Conservation (phyloP, 2,113 vertebrate species). For the Paralichthys olivaceus region DNA sequence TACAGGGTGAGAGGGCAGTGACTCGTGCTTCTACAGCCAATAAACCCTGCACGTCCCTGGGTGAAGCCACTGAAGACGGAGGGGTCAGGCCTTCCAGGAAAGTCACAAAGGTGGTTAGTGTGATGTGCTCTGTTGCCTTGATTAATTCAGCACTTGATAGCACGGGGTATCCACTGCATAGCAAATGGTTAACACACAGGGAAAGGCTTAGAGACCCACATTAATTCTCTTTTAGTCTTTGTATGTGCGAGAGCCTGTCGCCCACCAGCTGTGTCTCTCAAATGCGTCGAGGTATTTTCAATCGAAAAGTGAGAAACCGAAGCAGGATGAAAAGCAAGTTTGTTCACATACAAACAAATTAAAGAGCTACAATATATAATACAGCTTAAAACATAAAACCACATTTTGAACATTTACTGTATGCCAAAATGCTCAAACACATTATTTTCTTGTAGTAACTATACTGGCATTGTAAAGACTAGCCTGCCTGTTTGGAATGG, state of each 20-base stretch:
- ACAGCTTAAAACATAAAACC: not conserved
- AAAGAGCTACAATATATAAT: not conserved
- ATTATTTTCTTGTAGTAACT: too few relatives aligned
- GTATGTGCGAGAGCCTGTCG: conserved; percentile 35
- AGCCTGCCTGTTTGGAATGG: too few relatives aligned
- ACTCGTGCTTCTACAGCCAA: conserved; percentile 10
- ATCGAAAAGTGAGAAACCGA: not conserved
- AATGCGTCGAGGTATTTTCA: not conserved
- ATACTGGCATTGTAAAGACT: too few relatives aligned
- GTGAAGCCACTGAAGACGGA: conserved; percentile 22
- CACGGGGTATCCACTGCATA: conserved; percentile 12
- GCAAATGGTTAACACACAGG: conserved; percentile 20
- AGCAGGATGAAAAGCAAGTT: not conserved
- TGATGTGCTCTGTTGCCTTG: conserved; percentile 25
- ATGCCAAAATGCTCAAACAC: too few relatives aligned
- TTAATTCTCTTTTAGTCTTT: conserved; percentile 32
- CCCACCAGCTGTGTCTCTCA: conserved; percentile 15
- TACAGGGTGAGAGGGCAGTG: not conserved
- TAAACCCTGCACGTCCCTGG: conserved; percentile 15
- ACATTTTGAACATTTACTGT: too few relatives aligned
- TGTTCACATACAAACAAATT: not conserved
- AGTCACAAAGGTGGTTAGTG: conserved; percentile 33
- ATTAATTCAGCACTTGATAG: conserved; percentile 50
- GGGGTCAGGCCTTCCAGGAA: conserved; percentile 32
- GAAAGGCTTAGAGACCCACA: conserved; percentile 14